Evolutionary conservation across 1,140 invertebrate genomes (phyloP), one percentile per base, ranked within the genome.

Genomic region (Drosophila lacertosa): DNA sequence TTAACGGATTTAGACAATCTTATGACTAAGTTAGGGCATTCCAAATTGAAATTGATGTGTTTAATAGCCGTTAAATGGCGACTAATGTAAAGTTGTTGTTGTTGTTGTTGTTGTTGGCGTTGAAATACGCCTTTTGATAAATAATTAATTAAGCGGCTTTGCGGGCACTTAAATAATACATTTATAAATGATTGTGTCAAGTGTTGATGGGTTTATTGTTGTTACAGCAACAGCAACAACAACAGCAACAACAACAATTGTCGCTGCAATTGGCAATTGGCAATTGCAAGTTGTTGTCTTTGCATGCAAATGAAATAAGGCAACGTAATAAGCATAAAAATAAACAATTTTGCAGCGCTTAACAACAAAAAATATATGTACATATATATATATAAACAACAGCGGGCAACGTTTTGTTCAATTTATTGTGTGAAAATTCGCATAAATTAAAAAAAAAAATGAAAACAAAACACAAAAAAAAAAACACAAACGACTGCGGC

Each of bases 381-480:
- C 9, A 2, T 13, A 54, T 44, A 48, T 7, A 15, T 37, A 59
- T 33, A 35, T 53, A 35, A 54, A 20, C 20, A 32, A 11, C 54
- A 59, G 26, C 26, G 22, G 48, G 39, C 32, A 67, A 57, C 82
- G 82, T 86, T 86, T 86, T 86, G 82, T 86, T 78, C 82, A 86
- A 88, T 88, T 86, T 86, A 82, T 80, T 86, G 82, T 86, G 82
- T 86, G 82, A 86, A 86, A 86, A 86, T 69, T 88, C 77, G 82
- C 82, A 86, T 86, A 86, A 86, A 88, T 86, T 86, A 86, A 78
- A 40, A 53, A 32, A 13, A 48, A 42, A 57, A 69, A 44, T 11
- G 54, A 53, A 58, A 58, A 20, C 10, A 13, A 42, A 50, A 45
- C 20, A 60, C 44, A 47, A 37, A 18, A 51, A 47, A 37, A 18